Conservation (phyloP, 2,797 vertebrate species). For the Thunnus albacares region DNA sequence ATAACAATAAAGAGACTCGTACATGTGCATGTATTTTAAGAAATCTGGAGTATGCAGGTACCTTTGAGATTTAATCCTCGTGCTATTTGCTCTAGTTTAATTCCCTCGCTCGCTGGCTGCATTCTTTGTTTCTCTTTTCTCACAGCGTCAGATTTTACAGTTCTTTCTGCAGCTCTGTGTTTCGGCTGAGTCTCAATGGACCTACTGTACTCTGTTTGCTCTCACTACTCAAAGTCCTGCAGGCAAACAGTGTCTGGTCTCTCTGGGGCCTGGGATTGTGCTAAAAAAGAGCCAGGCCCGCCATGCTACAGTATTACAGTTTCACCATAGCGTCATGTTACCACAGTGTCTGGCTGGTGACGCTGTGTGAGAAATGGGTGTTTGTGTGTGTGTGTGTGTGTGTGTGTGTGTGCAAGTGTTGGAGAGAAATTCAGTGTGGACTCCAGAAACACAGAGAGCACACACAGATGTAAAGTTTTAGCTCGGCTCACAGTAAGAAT, state of each 20-base stretch:
- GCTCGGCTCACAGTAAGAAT: not conserved
- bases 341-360: constrained; percentile 60
- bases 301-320: constrained; percentile 62
- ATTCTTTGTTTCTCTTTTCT: constrained; percentile 66
- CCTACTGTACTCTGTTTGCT: constrained; percentile 78
- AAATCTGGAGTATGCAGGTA: constrained; percentile 11
- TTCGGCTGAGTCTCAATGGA: constrained; percentile 73
- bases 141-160: constrained; percentile 69
- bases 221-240: constrained; percentile 71
- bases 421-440: constrained; percentile 11
- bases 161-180: constrained; percentile 66
- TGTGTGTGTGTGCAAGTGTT: not conserved
- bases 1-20: not conserved
- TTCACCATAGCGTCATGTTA: constrained; percentile 76
- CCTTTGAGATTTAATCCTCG: constrained; percentile 37
- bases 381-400: constrained; percentile 4
- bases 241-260: constrained; percentile 75
- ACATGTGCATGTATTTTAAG: constrained; percentile 16
- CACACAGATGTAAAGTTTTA: constrained; percentile 28
- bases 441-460: not conserved
- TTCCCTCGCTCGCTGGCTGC: constrained; percentile 17
- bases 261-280: constrained; percentile 53
- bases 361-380: constrained; percentile 40
- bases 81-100: constrained; percentile 53
- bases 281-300: constrained; percentile 48